A percentile compares a stretch with the other conserved stretches of the same genome.
phyloP scores from a whole-genome alignment of 2,113 vertebrate species.

The Lota lota region DNA sequence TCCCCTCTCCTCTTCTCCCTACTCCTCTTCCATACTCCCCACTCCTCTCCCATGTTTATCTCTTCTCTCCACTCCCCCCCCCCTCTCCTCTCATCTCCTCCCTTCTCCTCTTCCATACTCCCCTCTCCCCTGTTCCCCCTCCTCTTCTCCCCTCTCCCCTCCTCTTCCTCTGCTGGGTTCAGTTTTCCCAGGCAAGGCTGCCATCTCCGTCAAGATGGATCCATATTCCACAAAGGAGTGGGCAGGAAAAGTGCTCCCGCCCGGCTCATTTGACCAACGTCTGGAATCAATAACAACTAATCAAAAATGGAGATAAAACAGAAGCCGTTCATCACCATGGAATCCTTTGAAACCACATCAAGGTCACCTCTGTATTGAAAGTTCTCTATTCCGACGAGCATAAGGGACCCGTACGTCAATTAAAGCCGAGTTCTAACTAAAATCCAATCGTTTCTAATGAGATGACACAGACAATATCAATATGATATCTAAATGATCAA shows the following conservation, averaged over 20 bases:
- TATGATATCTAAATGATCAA: too few species aligned
- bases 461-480: too few species aligned
- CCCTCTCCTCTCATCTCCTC: too few species aligned
- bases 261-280: constrained; percentile 50
- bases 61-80: constrained; percentile 35
- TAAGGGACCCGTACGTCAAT: too few species aligned
- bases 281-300: constrained; percentile 52
- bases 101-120: neutral
- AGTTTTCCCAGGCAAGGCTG: constrained; percentile 13
- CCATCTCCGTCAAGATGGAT: constrained; percentile 41
- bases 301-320: constrained; percentile 57
- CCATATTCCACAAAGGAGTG: constrained; percentile 45
- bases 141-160: too few species aligned
- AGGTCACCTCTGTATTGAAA: constrained; percentile 37
- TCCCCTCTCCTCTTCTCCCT: too few species aligned
- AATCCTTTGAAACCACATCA: constrained; percentile 28
- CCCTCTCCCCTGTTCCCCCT: too few species aligned
- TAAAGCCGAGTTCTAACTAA: too few species aligned
- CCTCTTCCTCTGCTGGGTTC: too few species aligned
- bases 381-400: neutral
- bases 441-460: too few species aligned
- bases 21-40: neutral
- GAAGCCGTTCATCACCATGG: constrained; percentile 32
- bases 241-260: constrained; percentile 39
- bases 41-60: constrained; percentile 26